Base-by-base conservation (phyloP, 2,113 vertebrate genomes). In the Larimichthys crocea region DNA sequence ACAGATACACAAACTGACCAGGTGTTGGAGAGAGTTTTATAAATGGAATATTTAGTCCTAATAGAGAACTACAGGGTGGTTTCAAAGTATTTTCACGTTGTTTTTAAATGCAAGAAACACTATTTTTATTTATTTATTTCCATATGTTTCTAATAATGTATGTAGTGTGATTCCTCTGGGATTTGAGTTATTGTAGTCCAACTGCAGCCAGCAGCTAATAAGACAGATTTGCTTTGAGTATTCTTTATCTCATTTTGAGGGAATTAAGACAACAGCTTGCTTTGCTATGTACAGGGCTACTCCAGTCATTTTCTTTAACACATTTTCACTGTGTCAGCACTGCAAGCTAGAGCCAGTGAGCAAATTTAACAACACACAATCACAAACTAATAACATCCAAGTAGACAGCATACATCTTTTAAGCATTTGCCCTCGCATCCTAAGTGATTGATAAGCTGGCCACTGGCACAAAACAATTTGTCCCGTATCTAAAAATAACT, bases 401-500 rank as follows among this genome's bases (percentile, higher is more conserved):
- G 16, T 4, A 52, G 40, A 56, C 40, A 67, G 50, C 19, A 17
- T 50, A 70, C 42, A 10, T 52, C 46, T 66, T 68, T 79, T 46
- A 64, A 52, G 46, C 17, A 62, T 65, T 69, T 48, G 53, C 63
- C 42, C 20, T 73, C 50, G 66, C 62, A 84, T 79, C 26, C 15
- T 22, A 74, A 82, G 55, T 64, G 73, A 88, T 44, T 80, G 79
- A 83, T 79, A 57, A 84, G 42, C 71, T 75, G 20, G 52, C 60
- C 74, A 62, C 19, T 64, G 46, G 78, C 68, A 65, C 63, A 67
- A 50, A 80, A 76, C 70, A 16, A 55, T 65, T 72, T 52, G 67
- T 83, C 52, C 65, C 63, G n/a, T 70, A 65, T 90, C 83, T 88
- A 87, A 90, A 90, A 90, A 91, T 88, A 93, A 67, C 48, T 17